These are phyloP conservation scores for Micrastur ruficollis DNA, from an alignment of 2,797 vertebrate genomes.

Conservation along the genomic window DNA sequence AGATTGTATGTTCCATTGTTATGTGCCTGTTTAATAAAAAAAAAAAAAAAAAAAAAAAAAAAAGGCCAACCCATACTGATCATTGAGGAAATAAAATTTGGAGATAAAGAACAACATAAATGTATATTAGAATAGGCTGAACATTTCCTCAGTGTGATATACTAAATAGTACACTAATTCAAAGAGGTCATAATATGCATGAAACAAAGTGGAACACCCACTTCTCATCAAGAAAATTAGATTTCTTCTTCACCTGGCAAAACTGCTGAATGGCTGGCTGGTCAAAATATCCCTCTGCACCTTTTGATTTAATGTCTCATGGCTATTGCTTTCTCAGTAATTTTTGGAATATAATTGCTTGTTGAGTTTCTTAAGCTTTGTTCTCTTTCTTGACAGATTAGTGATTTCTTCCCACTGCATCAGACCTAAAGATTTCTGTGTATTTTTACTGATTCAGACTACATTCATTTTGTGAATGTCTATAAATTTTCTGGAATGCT, in stretches of 20 bases:
- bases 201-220: background rate
- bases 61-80: background rate
- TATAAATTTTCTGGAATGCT: conserved; percentile 5
- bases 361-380: conserved; percentile 36
- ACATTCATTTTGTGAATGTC: background rate
- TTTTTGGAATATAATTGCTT: background rate
- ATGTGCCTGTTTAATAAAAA: background rate
- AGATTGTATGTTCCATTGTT: background rate
- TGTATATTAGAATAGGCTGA: background rate
- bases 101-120: background rate
- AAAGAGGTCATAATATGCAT: background rate
- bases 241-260: conserved; percentile 41
- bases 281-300: conserved; percentile 21
- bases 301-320: conserved; percentile 9
- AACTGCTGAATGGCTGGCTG: background rate
- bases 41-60: background rate
- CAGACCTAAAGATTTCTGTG: conserved; percentile 38
- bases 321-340: conserved; percentile 2
- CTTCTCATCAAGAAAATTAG: conserved; percentile 36
- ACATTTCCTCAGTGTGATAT: background rate
- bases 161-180: background rate
- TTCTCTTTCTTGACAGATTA: conserved; percentile 12
- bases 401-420: background rate
- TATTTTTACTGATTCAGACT: conserved; percentile 39
- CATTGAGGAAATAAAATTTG: background rate